Base-by-base conservation (phyloP, 2,888 invertebrate genomes). In the Sinodicranocentrus sp. region DNA sequence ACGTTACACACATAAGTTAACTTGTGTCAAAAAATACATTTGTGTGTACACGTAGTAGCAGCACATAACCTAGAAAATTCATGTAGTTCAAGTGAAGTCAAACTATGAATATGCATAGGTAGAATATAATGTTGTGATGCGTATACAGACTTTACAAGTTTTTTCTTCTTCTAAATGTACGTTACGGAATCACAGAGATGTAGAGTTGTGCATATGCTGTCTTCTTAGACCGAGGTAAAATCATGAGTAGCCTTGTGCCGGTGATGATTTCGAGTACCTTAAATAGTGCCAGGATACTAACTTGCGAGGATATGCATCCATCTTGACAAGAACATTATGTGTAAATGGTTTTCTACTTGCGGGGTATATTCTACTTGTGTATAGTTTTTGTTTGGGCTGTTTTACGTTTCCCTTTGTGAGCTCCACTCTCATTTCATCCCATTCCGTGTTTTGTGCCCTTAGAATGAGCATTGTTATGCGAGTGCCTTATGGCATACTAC, bases 1-100 rank as follows among this genome's bases (percentile, higher is more conserved):
- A n/a, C n/a, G n/a, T n/a, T n/a, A n/a, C n/a, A n/a, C n/a, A n/a
- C n/a, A n/a, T n/a, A n/a, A n/a, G n/a, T n/a, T n/a, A n/a, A n/a
- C n/a, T n/a, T n/a, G n/a, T n/a, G n/a, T n/a, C 52, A 10, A 52
- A 52, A 39, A 39, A 39, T 39, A 39, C 23, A 57, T 57, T 23
- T 57, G 23, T 57, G 19, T 57, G 25, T 57, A 10, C 23, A 26
- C 19, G 6, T 59, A 17, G n/a, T 23, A 59, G n/a, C 13, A 15
- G 15, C 10, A 10, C 1, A 33, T 72, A 79, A 72, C 79, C 79
- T 79, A 79, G 79, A 79, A 75, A 77, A 72, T 63, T 2, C 33
- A 79, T 79, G 72, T 79, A 65, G 79, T 79, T 79, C 79, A 72
- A 79, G 63, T 72, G 65, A 79, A 79, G 79, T 79, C 63, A 72